Percentiles rank a stretch among this genome's conserved stretches.
Evolutionary conservation across 2,888 invertebrate species (phyloP).

Genomic region (Heliconius hortense): DNA sequence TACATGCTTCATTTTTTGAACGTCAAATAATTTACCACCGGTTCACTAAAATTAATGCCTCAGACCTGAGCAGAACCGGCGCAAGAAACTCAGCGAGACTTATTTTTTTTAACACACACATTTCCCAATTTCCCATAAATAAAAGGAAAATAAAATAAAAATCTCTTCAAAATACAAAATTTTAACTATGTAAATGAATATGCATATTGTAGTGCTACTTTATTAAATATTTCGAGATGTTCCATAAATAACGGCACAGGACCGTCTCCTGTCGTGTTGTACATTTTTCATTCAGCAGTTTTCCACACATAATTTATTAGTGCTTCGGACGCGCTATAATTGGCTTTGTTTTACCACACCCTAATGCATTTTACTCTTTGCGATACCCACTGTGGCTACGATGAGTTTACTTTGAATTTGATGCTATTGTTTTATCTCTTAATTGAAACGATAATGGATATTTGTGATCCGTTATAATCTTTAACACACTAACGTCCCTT

Average conservation of each 20-base stretch:
- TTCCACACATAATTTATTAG: slow-evolving; percentile 35
- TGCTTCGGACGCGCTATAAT: slow-evolving; percentile 27
- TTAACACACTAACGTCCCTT: slow-evolving; percentile 10
- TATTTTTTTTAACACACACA: too few species aligned
- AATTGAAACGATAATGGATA: slow-evolving; percentile 11
- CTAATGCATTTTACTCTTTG: slow-evolving; percentile 31
- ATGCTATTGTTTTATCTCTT: slow-evolving; percentile 4
- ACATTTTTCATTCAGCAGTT: slow-evolving; percentile 33
- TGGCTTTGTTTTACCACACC: slow-evolving; percentile 33
- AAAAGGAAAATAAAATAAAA: background rate
- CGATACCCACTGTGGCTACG: slow-evolving; percentile 3
- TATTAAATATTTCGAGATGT: slow-evolving; percentile 16
- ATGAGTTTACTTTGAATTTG: slow-evolving; percentile 21
- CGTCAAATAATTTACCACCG: too few species aligned
- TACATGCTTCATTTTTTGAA: too few species aligned
- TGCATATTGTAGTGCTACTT: slow-evolving; percentile 11
- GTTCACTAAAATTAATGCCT: too few species aligned
- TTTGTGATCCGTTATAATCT: slow-evolving; percentile 9
- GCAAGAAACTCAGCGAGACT: too few species aligned
- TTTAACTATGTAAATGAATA: background rate
- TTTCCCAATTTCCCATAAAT: too few species aligned
- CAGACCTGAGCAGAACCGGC: too few species aligned
- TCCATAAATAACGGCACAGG: slow-evolving; percentile 29
- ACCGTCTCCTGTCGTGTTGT: slow-evolving; percentile 25
- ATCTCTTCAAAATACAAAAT: background rate